A percentile compares a stretch with the other conserved stretches of the same genome.
Conservation (phyloP, 2,888 invertebrate genomes). For the Gymnoscelis rufifasciata region DNA sequence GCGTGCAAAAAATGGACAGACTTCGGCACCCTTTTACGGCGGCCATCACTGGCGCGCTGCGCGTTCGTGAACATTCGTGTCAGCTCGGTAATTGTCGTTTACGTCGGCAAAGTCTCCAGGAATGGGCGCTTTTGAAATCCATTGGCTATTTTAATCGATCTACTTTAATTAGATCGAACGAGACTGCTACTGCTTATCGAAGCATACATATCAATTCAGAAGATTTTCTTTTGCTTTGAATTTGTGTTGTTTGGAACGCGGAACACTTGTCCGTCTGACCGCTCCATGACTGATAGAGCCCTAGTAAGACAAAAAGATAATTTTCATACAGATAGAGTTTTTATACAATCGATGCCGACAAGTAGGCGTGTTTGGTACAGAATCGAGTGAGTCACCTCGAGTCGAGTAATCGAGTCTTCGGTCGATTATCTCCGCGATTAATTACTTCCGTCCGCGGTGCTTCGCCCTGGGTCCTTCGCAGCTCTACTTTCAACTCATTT, state of each 20-base stretch:
- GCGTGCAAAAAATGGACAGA: constrained; percentile 36
- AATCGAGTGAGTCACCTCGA: background rate
- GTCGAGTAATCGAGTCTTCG: constrained; percentile 18
- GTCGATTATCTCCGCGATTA: constrained; percentile 57
- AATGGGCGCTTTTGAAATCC: background rate
- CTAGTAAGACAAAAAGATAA: no score
- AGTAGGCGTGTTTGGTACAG: no score
- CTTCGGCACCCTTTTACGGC: constrained; percentile 45
- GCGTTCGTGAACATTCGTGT: constrained; percentile 21
- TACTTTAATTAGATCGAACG: no score
- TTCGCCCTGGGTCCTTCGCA: constrained; percentile 27
- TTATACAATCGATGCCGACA: no score
- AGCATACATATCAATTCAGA: no score
- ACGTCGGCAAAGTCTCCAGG: background rate
- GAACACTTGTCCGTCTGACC: no score
- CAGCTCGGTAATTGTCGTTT: constrained; percentile 29
- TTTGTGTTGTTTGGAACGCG: no score
- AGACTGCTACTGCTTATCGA: no score
- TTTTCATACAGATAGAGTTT: no score
- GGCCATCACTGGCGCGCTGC: constrained; percentile 40
- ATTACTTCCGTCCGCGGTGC: constrained; percentile 50
- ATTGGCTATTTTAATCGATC: no score
- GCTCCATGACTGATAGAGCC: no score
- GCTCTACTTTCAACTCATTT: background rate
- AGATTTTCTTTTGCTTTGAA: no score